phyloP scores from a whole-genome alignment of 2,888 invertebrate species.

The Epirrita christyi region DNA sequence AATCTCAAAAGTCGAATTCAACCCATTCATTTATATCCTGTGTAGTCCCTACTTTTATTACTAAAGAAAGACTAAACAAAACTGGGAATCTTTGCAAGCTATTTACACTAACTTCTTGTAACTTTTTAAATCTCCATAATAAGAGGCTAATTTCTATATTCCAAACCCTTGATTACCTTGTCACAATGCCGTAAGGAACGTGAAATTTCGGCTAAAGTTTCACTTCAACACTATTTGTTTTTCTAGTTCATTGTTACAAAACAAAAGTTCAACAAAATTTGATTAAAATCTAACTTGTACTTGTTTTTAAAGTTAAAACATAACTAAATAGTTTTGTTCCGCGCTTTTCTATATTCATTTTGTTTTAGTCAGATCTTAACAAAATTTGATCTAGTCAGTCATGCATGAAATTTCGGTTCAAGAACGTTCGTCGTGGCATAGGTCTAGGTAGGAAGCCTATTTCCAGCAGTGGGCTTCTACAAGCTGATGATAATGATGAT shows the following conservation, averaged over 20 bases:
- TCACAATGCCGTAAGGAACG: background rate
- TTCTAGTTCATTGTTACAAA: background rate
- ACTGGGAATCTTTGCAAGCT: conserved; percentile 14
- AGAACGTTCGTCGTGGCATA: no score
- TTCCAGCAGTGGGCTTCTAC: no score
- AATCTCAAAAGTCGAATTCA: conserved; percentile 1
- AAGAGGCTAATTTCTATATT: conserved; percentile 12
- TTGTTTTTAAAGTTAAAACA: no score
- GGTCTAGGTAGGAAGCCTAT: no score
- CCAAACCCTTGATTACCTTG: background rate
- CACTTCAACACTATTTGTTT: background rate
- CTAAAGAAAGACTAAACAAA: conserved; percentile 9
- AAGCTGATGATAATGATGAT: no score
- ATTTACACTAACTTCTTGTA: conserved; percentile 7
- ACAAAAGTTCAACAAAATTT: no score
- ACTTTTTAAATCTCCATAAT: conserved; percentile 2
- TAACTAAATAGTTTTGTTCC: no score
- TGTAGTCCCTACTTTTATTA: background rate
- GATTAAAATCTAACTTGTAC: no score
- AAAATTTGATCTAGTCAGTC: no score
- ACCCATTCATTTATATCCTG: conserved; percentile 1
- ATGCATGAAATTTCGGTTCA: no score
- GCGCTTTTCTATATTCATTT: no score
- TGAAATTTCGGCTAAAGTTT: background rate
- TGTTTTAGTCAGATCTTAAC: no score